Percentiles rank a stretch among this genome's conserved stretches.
These are phyloP conservation scores for Hapalemur alaotrensis DNA, from an alignment of 2,797 vertebrate genomes.

Conservation along the genomic window DNA sequence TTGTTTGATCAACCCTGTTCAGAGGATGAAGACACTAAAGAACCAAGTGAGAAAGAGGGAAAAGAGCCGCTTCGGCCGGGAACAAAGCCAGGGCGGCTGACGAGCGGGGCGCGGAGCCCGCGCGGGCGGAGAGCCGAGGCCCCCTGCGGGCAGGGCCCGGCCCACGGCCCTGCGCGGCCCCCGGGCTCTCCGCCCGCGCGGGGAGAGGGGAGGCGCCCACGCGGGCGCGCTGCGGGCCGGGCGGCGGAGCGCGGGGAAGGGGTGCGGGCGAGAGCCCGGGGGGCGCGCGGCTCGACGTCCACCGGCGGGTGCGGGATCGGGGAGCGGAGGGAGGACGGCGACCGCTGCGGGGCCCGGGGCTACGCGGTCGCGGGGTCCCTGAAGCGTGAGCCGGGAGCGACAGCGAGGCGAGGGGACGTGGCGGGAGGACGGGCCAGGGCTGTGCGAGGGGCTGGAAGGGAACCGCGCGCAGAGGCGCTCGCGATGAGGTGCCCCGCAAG, in stretches of 20 bases:
- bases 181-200: fast-evolving
- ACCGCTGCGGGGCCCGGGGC: not conserved
- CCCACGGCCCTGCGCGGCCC: not conserved
- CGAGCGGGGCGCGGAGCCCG: fast-evolving
- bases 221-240: not conserved
- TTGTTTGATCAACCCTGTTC: not conserved
- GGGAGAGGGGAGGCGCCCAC: not conserved
- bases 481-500: not conserved
- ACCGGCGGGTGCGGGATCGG: no score
- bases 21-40: not conserved
- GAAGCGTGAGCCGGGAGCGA: not conserved
- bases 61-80: not conserved
- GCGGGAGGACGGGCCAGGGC: not conserved
- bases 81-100: not conserved
- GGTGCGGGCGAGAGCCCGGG: not conserved
- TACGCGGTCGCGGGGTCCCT: not conserved
- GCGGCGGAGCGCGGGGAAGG: no score
- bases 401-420: not conserved
- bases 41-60: not conserved
- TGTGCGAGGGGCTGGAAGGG: not conserved
- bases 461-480: not conserved
- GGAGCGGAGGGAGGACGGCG: fast-evolving
- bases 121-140: no score
- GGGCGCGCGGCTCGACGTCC: not conserved
- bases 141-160: not conserved